A percentile compares a stretch with the other conserved stretches of the same genome.
phyloP scores from a whole-genome alignment of 2,797 vertebrate species.

The Anguilla obscura region DNA sequence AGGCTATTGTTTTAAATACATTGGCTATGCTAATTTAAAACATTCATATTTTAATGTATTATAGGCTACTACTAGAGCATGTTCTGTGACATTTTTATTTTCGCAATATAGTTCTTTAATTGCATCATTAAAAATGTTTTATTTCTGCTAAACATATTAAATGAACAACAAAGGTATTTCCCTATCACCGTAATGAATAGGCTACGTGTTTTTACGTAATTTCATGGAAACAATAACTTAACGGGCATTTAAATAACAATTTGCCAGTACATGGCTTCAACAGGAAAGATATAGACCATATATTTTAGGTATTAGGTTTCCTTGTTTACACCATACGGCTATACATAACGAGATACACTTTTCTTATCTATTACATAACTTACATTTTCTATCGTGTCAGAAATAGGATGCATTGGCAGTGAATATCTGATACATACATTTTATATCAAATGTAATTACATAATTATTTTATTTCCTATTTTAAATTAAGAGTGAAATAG shows the following conservation, averaged over 20 bases:
- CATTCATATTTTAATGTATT: background rate
- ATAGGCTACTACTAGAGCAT: too few species aligned
- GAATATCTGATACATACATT: background rate
- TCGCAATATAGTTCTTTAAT: too few species aligned
- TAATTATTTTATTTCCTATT: background rate
- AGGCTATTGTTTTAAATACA: background rate
- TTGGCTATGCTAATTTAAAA: background rate
- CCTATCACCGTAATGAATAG: too few species aligned
- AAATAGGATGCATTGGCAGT: background rate
- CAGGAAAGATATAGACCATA: background rate
- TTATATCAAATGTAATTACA: background rate
- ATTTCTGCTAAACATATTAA: too few species aligned
- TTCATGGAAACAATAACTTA: too few species aligned
- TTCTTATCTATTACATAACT: background rate
- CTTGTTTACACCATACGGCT: background rate
- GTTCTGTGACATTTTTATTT: too few species aligned
- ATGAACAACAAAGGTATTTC: too few species aligned
- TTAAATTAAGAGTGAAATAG: background rate
- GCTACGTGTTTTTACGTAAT: too few species aligned
- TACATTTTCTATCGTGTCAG: background rate
- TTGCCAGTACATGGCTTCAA: background rate
- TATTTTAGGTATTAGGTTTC: background rate
- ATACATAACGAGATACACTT: background rate
- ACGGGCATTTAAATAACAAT: too few species aligned
- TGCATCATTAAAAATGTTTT: too few species aligned